These are phyloP conservation scores for chimpanzee (Pan troglodytes) DNA, from an alignment of 2,113 vertebrate genomes.

Conservation along the genomic window NHGRI_mPanTro3-v2.1_pri NC_072398.2:221253501-221254000, in stretches of 20 bases:
- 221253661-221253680: neutral
- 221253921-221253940: conserved; percentile 81
- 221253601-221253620: neutral
- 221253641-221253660: neutral
- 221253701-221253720: neutral
- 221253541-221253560: neutral
- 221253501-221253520: neutral
- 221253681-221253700: neutral
- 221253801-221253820: conserved; percentile 91
- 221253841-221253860: conserved; percentile 95
- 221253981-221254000: conserved; percentile 31
- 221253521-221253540: neutral
- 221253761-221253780: conserved; percentile 62
- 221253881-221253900: conserved; percentile 98
- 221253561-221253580: neutral
- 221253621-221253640: neutral
- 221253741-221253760: conserved; percentile 65
- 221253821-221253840: conserved; percentile 97
- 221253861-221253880: conserved; percentile 93
- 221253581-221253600: neutral
- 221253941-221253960: conserved; percentile 35
- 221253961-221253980: conserved; percentile 67
- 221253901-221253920: conserved; percentile 95
- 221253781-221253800: conserved; percentile 89
- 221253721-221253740: neutral